phyloP scores from a whole-genome alignment of 2,113 vertebrate genomes.

The Centropus unirufus region DNA sequence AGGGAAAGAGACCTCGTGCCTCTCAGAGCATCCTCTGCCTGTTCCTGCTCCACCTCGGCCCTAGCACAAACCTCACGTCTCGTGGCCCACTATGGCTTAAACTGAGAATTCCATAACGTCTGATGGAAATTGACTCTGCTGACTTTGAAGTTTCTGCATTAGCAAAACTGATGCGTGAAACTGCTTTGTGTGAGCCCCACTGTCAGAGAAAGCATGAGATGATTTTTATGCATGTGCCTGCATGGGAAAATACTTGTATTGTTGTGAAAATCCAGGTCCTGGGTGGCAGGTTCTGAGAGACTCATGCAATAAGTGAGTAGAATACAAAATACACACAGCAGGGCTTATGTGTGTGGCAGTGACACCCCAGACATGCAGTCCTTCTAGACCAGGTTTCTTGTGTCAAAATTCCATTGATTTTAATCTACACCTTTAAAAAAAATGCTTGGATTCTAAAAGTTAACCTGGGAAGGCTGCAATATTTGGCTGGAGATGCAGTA shows the following conservation, averaged over 20 bases:
- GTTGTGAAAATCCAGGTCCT: conserved; percentile 1
- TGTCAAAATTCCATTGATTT: conserved; percentile 14
- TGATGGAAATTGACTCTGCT: neutral
- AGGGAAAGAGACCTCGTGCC: no score
- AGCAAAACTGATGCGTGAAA: neutral
- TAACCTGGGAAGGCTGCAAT: neutral
- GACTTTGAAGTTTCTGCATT: neutral
- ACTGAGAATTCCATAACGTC: neutral
- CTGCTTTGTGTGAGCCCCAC: neutral
- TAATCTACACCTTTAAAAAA: conserved; percentile 28
- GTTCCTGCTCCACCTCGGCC: neutral
- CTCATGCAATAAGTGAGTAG: neutral
- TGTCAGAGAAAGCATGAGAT: neutral
- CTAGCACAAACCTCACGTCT: neutral
- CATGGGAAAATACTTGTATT: neutral
- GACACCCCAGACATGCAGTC: neutral
- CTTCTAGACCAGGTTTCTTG: neutral
- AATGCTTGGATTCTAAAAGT: neutral
- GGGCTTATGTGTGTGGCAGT: neutral
- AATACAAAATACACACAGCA: neutral
- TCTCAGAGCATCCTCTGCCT: neutral
- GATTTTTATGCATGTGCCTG: neutral
- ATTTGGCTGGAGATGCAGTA: conserved; percentile 9
- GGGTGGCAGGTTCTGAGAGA: neutral
- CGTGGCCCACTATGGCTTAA: neutral